phyloP scores from a whole-genome alignment of 1,140 invertebrate genomes.

The Procambarus clarkii region DNA sequence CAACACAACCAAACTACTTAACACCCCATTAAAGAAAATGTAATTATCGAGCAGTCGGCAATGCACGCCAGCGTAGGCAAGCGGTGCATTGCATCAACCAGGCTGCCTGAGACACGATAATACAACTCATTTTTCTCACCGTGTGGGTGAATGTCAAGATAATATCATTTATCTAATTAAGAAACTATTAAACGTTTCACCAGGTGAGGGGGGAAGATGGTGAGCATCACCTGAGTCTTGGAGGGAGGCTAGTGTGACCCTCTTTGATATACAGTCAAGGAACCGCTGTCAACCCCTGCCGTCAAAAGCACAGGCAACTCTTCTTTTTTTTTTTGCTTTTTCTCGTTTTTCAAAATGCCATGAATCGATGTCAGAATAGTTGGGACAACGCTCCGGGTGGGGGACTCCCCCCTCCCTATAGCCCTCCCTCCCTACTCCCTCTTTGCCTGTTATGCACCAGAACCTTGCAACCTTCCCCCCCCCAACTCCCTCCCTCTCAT shows the following conservation, averaged over 20 bases:
- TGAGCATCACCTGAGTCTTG: not conserved
- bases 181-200: too few species aligned
- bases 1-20: not conserved
- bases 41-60: conserved; percentile 65
- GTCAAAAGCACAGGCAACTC: conserved; percentile 66
- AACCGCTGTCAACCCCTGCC: conserved; percentile 30
- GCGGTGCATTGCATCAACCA: conserved; percentile 62
- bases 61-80: conserved; percentile 44
- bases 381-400: conserved; percentile 52
- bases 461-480: not conserved
- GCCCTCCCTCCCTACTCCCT: not conserved
- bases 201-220: not conserved
- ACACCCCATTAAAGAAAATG: conserved; percentile 13
- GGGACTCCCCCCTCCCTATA: not conserved
- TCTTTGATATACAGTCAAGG: not conserved
- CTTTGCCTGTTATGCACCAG: not conserved
- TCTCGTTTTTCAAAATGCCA: conserved; percentile 65
- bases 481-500: not conserved
- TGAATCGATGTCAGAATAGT: conserved; percentile 69
- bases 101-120: conserved; percentile 59
- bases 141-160: not conserved
- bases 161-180: too few species aligned
- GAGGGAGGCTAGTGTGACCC: not conserved
- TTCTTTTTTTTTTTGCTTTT: not conserved
- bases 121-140: conserved; percentile 18